Base-by-base conservation (phyloP, 2,797 vertebrate genomes). In the Poecilia gillii region DNA sequence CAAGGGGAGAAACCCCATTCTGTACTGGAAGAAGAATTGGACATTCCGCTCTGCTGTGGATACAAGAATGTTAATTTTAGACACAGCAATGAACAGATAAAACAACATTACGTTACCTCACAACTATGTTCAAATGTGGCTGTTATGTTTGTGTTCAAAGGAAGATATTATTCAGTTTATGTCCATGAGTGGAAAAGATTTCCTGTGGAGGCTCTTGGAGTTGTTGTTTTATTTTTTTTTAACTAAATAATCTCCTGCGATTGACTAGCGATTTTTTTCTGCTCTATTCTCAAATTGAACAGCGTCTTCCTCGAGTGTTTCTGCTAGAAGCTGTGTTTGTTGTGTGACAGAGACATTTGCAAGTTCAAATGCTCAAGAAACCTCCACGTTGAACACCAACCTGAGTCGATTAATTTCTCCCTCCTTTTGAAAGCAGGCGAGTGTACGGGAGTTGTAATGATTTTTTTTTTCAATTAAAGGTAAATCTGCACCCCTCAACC, bases 381-480 rank as follows among this genome's bases (percentile, higher is more conserved):
- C 5, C 77, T 80, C 81, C 74, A 72, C 83, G 71, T 79, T 16
- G 20, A 80, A 77, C 77, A 74, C 39, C 3, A 13, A 45, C 39
- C 36, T 62, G 59, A 80, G 74, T 76, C 14, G 11, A 41, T 80
- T 91, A 66, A 77, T 88, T 91, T 92, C 80, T 75, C 77, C 84
- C 75, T 82, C 79, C 85, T 86, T 66, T 57, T 66, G 36, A 31
- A 57, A 85, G 84, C 85, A 84, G 3, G 3, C 66, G 11, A 81
- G 85, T 20, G 23, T 28, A 64, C 89, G 80, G 77, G 90, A 93
- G 90, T 88, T 85, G 73, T 83, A 91, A 91, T 55, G 84, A 94
- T 94, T 95, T 94, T 93, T 77, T 92, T 41, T 94, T 94, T 92
- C 93, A 95, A 94, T 95, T 93, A 93, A 90, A 87, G 84, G 91